Evolutionary conservation across 2,797 vertebrate genomes (phyloP), one percentile per base, ranked within the genome.

Genomic region (Sparus aurata): DNA sequence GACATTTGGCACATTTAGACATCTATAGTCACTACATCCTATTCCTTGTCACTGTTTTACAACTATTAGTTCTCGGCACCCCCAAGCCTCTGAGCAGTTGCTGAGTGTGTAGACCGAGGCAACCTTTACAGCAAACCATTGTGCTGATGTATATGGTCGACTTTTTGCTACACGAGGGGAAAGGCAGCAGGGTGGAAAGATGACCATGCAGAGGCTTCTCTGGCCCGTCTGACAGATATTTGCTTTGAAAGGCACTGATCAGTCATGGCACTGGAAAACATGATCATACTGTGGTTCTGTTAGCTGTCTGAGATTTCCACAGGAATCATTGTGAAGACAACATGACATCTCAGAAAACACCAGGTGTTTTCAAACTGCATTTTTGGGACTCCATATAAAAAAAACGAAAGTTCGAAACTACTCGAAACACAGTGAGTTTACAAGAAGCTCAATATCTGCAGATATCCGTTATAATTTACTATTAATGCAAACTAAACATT

Each of bases 111-210:
- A 60, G 58, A 83, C 38, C 7, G 45, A 79, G 54, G 23, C 16
- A 1, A 70, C 74, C 22, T 80, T 74, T 47, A 49, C 49, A 69
- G 73, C 77, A 43, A 77, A 85, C 80, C 59, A 9, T 57, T 82
- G 84, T 75, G 60, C 77, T 59, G 68, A 83, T 75, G 34, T 75
- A 70, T 41, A 64, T 3, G 38, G n/a, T 10, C 38, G 38, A 73
- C 70, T 77, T 83, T 78, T 38, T 90, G 82, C 80, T 59, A 53
- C 64, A 54, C 20, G 61, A 69, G 45, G 82, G 81, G 34, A 76
- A 82, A 87, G 27, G 73, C 83, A 79, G 59, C 58, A 50, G 62
- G 59, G 80, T 54, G 82, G 76, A 88, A 87, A 79, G 53, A 15
- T 1, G 41, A 77, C 62, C 25, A 53, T 22, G 47, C 66, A 18